These are phyloP conservation scores for Periplaneta americana DNA, from an alignment of 1,140 invertebrate genomes.

Conservation along the genomic window DNA sequence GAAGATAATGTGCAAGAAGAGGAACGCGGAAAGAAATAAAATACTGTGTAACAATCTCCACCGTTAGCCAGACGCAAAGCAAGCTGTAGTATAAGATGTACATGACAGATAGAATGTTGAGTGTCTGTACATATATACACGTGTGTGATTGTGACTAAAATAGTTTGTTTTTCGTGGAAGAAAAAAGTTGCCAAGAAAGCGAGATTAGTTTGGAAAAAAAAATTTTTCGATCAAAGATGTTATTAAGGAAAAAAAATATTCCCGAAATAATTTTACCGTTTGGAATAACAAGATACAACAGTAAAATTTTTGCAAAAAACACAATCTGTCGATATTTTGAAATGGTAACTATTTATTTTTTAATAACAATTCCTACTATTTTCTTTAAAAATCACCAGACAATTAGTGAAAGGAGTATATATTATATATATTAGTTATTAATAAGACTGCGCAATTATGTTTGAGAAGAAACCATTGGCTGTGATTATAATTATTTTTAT, in stretches of 20 bases:
- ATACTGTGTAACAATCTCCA: background rate
- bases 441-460: slow-evolving; percentile 11
- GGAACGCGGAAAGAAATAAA: background rate
- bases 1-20: background rate
- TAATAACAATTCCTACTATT: background rate
- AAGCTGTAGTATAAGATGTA: slow-evolving; percentile 1
- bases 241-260: background rate
- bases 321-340: background rate
- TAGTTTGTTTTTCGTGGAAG: background rate
- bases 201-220: background rate
- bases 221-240: background rate
- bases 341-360: background rate
- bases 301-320: background rate
- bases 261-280: background rate
- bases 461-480: slow-evolving; percentile 7
- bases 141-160: slow-evolving; percentile 6
- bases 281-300: background rate
- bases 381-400: background rate
- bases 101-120: slow-evolving; percentile 4
- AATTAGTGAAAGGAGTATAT: slow-evolving; percentile 7
- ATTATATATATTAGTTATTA: background rate
- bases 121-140: slow-evolving; percentile 9
- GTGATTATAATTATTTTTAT: slow-evolving; percentile 11
- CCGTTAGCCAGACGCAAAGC: background rate
- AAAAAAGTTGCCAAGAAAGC: background rate